Evolutionary conservation across 2,888 invertebrate species (phyloP).

Genomic region (Agrotis clavis): DNA sequence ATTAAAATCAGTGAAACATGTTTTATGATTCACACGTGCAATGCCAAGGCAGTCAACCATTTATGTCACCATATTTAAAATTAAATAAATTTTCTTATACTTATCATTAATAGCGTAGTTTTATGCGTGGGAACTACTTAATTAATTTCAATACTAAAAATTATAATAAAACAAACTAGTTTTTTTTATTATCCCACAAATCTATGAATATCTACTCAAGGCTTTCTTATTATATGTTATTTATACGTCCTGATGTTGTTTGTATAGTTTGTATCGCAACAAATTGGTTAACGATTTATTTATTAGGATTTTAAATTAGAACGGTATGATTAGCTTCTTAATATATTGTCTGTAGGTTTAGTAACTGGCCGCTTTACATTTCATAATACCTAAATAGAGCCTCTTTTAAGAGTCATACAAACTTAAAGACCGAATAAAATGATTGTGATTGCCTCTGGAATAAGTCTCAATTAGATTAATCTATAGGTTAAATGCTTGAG

Average conservation of each 20-base stretch:
- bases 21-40: slow-evolving; percentile 1
- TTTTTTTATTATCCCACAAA: slow-evolving; percentile 66
- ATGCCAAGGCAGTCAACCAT: slow-evolving; percentile 15
- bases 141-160: slow-evolving; percentile 64
- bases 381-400: not conserved
- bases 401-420: not conserved
- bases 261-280: slow-evolving; percentile 48
- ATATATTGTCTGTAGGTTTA: not conserved
- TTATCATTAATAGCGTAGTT: slow-evolving; percentile 56
- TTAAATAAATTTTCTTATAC: slow-evolving; percentile 57
- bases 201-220: slow-evolving; percentile 53
- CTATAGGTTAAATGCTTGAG: too few species aligned
- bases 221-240: slow-evolving; percentile 54
- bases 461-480: too few species aligned
- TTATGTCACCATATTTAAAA: slow-evolving; percentile 34
- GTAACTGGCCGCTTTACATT: not conserved
- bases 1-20: not conserved
- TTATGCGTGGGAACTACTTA: slow-evolving; percentile 74
- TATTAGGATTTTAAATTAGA: slow-evolving; percentile 3
- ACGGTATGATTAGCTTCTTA: not conserved
- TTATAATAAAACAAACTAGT: slow-evolving; percentile 70
- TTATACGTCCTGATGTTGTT: slow-evolving; percentile 54
- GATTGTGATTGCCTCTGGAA: too few species aligned
- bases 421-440: slow-evolving; percentile 2
- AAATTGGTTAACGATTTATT: slow-evolving; percentile 48